Conservation (phyloP, 2,888 invertebrate species). For the Autographa gamma region DNA sequence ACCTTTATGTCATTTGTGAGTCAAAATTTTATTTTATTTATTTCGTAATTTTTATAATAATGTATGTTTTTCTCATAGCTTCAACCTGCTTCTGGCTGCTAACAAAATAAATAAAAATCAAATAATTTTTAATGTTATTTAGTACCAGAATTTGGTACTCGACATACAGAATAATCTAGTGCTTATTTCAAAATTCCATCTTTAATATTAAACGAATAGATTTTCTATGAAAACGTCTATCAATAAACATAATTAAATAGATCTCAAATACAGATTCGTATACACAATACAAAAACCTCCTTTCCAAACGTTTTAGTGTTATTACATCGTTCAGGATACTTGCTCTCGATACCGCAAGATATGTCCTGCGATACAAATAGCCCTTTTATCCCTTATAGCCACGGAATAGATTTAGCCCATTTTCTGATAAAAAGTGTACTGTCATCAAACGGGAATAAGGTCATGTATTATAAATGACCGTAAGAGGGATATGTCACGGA, state of each 20-base stretch:
- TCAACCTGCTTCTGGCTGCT: too few species aligned
- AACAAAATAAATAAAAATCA: too few species aligned
- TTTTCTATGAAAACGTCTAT: background rate
- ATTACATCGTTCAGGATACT: constrained; percentile 38
- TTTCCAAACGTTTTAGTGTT: constrained; percentile 19
- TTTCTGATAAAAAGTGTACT: background rate
- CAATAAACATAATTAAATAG: background rate
- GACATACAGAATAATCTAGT: too few species aligned
- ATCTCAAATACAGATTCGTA: background rate
- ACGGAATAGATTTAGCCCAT: constrained; percentile 9
- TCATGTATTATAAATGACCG: background rate
- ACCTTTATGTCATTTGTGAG: too few species aligned
- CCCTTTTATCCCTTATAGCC: constrained; percentile 21
- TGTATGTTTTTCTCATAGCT: too few species aligned
- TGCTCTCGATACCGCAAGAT: constrained; percentile 25
- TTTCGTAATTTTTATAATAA: too few species aligned
- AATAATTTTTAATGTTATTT: too few species aligned
- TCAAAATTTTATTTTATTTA: too few species aligned
- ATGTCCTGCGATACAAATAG: constrained; percentile 36
- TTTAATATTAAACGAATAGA: too few species aligned
- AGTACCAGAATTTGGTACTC: too few species aligned
- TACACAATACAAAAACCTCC: background rate
- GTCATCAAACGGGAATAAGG: background rate
- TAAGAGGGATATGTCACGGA: background rate
- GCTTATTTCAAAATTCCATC: too few species aligned